Evolutionary conservation across 2,113 vertebrate species (phyloP).

Genomic region (Thinocorus orbignyianus): DNA sequence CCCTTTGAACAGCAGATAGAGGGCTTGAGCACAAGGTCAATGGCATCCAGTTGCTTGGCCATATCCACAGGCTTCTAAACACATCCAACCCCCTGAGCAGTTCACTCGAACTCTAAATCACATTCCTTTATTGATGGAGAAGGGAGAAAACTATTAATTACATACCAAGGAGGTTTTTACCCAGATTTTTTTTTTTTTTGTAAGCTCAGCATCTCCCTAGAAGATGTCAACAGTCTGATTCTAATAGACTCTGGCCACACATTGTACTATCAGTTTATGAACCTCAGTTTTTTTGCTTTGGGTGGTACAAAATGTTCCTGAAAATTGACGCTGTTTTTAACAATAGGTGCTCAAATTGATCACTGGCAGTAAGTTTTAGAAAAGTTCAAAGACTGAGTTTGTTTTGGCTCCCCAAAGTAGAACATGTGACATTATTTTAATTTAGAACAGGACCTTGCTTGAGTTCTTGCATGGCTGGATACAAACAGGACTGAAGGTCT

Average conservation of each 20-base stretch:
- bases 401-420: neutral
- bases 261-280: neutral
- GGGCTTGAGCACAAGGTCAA: neutral
- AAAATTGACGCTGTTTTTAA: neutral
- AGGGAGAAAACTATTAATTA: constrained; percentile 13
- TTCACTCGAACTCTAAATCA: neutral
- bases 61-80: neutral
- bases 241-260: neutral
- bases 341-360: neutral
- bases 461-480: neutral
- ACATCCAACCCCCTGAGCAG: neutral
- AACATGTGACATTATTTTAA: neutral
- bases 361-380: neutral
- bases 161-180: neutral
- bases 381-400: neutral
- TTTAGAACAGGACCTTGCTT: neutral
- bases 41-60: neutral
- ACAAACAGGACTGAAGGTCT: neutral
- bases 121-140: neutral
- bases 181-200: neutral
- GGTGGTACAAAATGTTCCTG: neutral
- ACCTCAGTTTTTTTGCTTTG: neutral
- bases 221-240: neutral
- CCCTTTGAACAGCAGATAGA: neutral
- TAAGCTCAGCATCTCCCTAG: neutral